Conservation (phyloP, 2,888 invertebrate species). For the Spatulosminthurus flaviceps region DNA sequence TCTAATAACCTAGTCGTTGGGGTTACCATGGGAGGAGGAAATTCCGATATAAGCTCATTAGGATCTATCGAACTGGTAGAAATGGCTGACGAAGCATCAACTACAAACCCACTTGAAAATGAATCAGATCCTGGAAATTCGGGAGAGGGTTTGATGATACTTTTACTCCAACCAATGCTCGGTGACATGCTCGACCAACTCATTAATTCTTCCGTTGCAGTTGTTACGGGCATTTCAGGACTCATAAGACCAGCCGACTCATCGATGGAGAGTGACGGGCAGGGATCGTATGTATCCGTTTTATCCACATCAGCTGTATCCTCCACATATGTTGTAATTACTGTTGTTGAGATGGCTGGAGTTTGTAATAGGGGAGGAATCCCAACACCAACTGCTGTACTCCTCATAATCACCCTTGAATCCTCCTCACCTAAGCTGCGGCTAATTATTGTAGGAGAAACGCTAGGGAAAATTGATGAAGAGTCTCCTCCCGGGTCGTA, state of each 20-base stretch:
- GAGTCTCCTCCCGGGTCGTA: conserved; percentile 52
- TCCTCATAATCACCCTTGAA: too few relatives aligned
- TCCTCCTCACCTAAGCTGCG: neutral
- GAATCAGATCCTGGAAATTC: neutral
- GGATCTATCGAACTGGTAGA: conserved; percentile 3
- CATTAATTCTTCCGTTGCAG: neutral
- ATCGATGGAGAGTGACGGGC: conserved; percentile 27
- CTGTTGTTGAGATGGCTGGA: neutral
- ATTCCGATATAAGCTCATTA: conserved; percentile 44
- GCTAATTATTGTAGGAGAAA: neutral
- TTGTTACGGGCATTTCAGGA: neutral
- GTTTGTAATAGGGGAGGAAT: neutral
- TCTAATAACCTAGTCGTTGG: neutral
- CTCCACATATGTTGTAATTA: conserved; percentile 42
- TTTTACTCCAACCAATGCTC: neutral
- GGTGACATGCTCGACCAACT: conserved; percentile 6
- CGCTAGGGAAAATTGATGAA: neutral
- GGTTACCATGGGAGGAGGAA: neutral
- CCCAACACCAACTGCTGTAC: too few relatives aligned
- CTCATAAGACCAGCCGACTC: neutral
- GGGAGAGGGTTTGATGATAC: neutral
- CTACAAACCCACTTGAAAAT: conserved; percentile 5
- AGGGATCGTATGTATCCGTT: conserved; percentile 43
- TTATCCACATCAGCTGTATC: conserved; percentile 34
- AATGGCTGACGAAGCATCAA: neutral